phyloP scores from a whole-genome alignment of 1,140 invertebrate genomes.

The Harpegnathos saltator region DNA sequence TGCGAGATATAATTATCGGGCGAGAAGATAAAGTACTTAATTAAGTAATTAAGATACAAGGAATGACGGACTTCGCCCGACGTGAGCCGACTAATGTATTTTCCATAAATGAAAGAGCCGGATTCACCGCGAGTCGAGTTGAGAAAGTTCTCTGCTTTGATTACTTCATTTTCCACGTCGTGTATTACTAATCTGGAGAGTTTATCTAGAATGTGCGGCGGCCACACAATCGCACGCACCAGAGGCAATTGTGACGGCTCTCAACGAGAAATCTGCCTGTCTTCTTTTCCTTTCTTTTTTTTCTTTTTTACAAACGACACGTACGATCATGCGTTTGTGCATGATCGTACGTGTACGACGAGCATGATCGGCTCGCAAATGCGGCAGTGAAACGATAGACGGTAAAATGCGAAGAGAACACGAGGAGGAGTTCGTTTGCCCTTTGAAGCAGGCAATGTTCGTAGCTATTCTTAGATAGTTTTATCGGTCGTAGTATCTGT shows the following conservation, averaged over 20 bases:
- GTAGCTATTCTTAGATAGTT: conserved; percentile 59
- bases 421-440: not conserved
- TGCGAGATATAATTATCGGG: too few relatives aligned
- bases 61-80: not conserved
- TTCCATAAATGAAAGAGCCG: not conserved
- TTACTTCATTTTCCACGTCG: conserved; percentile 3
- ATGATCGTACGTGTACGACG: too few relatives aligned
- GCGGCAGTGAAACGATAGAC: not conserved
- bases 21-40: not conserved
- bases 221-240: not conserved
- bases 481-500: conserved; percentile 63
- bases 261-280: too few relatives aligned
- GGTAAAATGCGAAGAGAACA: not conserved
- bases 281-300: too few relatives aligned
- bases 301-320: too few relatives aligned
- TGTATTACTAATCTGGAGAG: not conserved
- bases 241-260: not conserved
- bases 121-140: too few relatives aligned
- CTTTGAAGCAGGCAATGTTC: conserved; percentile 24
- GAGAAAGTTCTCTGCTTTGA: conserved; percentile 4
- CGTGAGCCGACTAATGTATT: not conserved
- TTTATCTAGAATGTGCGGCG: not conserved
- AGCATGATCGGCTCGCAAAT: not conserved
- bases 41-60: not conserved
- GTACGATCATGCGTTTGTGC: too few relatives aligned